Evolutionary conservation across 2,113 vertebrate species (phyloP), one percentile per base, ranked within the genome.

Genomic region (Bufo gargarizans): DNA sequence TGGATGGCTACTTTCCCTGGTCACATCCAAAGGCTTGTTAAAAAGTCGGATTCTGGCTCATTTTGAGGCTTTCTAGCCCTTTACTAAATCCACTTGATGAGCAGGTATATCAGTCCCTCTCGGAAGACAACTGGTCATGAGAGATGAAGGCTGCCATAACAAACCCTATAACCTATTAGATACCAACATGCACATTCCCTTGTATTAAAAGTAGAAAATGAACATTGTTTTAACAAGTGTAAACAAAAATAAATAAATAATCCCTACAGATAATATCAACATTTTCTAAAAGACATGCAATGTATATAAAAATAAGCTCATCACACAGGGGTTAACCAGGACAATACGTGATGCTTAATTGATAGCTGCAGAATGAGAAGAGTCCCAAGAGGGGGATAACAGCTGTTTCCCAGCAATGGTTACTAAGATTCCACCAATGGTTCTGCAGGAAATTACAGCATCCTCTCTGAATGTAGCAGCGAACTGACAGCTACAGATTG

Each of bases 351-450:
- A 88, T 69, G 47, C 67, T 84, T 89, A 89, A 89, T 89, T 89
- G 87, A 89, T 89, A 89, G 81, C 87, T 89, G 61, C 71, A 74
- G 86, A 88, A 82, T 84, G 71, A 84, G 53, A 50, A 67, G 71
- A 55, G 72, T 89, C 87, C 87, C 87, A 9, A 11, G 74, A 72
- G 87, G 88, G 56, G n/a, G 84, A 83, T 84, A 87, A 90, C 92
- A 92, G 92, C 91, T 92, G 90, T 91, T 90, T 91, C 90, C 82
- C 86, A 81, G 45, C 85, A 90, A 91, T 79, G 77, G 77, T 89
- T 90, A 92, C 85, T 83, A 92, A 89, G 77, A 86, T 61, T 11
- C 89, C 55, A 77, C 84, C 80, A 86, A 90, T 85, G 86, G 90
- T 91, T 90, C 90, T 74, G 78, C 19, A 90, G 85, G 84, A 84